These are phyloP conservation scores for Amaurobius ferox DNA, from an alignment of 2,888 invertebrate genomes.

Conservation along the genomic window DNA sequence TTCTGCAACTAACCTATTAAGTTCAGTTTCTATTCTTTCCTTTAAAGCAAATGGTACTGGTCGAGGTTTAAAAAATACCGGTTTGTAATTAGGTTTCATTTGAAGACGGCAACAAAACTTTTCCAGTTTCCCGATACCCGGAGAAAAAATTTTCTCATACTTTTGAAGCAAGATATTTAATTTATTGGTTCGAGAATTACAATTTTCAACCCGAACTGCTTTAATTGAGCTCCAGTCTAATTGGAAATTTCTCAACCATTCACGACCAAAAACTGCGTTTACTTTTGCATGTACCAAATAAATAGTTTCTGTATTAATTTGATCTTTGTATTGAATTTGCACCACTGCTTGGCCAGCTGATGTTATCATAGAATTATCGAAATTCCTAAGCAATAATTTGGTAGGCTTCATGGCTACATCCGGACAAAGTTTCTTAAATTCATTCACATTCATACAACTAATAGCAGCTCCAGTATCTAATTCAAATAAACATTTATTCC, in stretches of 20 bases:
- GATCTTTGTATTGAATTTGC: conserved; percentile 48
- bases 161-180: conserved; percentile 45
- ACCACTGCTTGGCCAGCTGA: conserved; percentile 51
- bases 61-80: conserved; percentile 51
- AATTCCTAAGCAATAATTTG: conserved; percentile 53
- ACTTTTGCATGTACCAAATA: conserved; percentile 55
- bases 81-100: conserved; percentile 54
- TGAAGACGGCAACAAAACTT: conserved; percentile 53
- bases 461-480: conserved; percentile 52
- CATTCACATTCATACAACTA: conserved; percentile 45
- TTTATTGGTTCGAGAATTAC: conserved; percentile 44
- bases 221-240: too few species aligned
- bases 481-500: conserved; percentile 48
- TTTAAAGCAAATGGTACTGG: conserved; percentile 51
- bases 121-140: conserved; percentile 44
- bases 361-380: conserved; percentile 54
- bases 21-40: conserved; percentile 67
- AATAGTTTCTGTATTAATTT: conserved; percentile 47
- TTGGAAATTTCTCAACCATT: conserved; percentile 54
- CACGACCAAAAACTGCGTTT: conserved; percentile 53
- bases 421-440: conserved; percentile 51
- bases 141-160: conserved; percentile 46
- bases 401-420: conserved; percentile 56
- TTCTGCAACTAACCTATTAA: conserved; percentile 76
- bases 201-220: conserved; percentile 43